Base-by-base conservation (phyloP, 2,797 vertebrate genomes). In the Tapera naevia region DNA sequence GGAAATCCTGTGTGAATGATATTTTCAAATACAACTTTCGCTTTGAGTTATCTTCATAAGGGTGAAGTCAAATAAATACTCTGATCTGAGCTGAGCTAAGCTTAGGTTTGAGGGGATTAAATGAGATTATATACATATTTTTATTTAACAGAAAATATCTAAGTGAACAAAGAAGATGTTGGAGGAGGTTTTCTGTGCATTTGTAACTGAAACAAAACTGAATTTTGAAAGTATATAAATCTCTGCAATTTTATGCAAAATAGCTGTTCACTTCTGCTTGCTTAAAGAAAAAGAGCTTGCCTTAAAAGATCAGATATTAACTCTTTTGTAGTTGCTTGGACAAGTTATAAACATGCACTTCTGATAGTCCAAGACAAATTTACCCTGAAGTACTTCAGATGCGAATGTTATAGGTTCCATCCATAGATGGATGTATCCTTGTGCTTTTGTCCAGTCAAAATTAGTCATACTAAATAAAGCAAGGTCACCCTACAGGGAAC, bases 161-260 rank as follows among this genome's bases (percentile, higher is more conserved):
- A 28, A 70, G 11, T 80, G 79, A 92, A 89, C 30, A 92, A 91
- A 91, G 81, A 88, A n/a, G 32, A 67, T 39, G 6, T 66, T 1
- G 0, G 5, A 6, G 9, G 3, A 80, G 35, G 13, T 50, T 70
- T 92, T 54, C 62, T 70, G 11, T 64, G 39, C 12, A 45, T 8
- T 89, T 21, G 30, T 92, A 61, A 80, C 41, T 91, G 41, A 70
- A 89, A 74, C 9, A 76, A 86, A 70, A 45, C 32, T 67, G 70
- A 67, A 78, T 89, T 93, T 89, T 91, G 21, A 67, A 94, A 86
- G 58, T 71, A 65, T 71, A 65, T 51, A 86, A 65, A 72, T 69
- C 51, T 88, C 69, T 69, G 50, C 39, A 91, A 69, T 96, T 91
- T 94, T 88, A 89, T 94, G 57, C 39, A 94, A 86, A 91, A 79